Base-by-base conservation (phyloP, 2,888 invertebrate genomes). In the Frankliniella fusca region DNA sequence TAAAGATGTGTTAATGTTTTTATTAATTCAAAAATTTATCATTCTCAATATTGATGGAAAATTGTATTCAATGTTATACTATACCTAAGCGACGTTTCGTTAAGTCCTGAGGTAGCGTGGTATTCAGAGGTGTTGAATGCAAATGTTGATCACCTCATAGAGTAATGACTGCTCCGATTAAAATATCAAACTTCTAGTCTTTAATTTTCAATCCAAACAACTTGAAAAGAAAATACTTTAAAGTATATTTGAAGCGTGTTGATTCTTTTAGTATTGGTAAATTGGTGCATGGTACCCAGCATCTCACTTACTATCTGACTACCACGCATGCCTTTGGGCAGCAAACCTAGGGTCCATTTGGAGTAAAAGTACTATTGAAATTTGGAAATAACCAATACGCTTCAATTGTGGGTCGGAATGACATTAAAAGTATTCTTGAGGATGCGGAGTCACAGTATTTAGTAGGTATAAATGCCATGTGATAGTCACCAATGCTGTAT, bases 401-500 rank as follows among this genome's bases (percentile, higher is more conserved):
- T 61, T 61, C 61, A 61, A 61, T 38, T 61, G 61, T 61, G 18
- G 61, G 61, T 61, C 61, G 27, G 27, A 76, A 27, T 8, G 27
- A 76, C 70, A 76, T 23, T 76, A 23, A 11, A 27, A 76, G 70
- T 76, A 76, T 76, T 76, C 38, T 38, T 12, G 70, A 23, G 70
- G 27, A 27, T 27, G 70, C 27, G 70, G 70, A 76, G 70, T 76
- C 70, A 76, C 70, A 76, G 70, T 76, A 76, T 76, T 76, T 76
- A 38, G 27, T 76, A 76, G 70, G 70, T 27, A 38, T 76, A 76
- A 76, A 76, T n/a, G 70, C 70, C 70, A 76, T 76, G 70, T 76
- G 70, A 76, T 76, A 76, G 70, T 23, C 70, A 76, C 70, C 70
- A 76, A 76, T 76, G 70, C 70, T 76, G 70, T 76, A 76, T 76